Evolutionary conservation across 2,113 vertebrate genomes (phyloP).

Genomic region (Muntiacus reevesi): DNA sequence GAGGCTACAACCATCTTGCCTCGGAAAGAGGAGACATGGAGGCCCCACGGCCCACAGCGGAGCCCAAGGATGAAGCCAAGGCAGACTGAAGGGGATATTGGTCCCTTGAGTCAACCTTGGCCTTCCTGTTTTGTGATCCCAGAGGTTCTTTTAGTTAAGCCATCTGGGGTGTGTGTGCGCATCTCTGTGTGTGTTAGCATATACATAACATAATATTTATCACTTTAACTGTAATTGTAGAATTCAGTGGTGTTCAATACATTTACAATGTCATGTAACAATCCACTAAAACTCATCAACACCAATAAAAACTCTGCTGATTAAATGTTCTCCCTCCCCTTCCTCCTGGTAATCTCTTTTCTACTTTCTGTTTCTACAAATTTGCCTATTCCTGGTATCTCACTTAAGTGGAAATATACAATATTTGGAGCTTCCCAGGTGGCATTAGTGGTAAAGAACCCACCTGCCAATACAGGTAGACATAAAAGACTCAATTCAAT

Average conservation of each 20-base stretch:
- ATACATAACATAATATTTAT: background rate
- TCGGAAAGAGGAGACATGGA: accelerated
- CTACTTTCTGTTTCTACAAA: background rate
- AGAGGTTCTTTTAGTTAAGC: background rate
- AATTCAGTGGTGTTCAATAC: background rate
- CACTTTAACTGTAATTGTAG: background rate
- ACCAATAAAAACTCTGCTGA: background rate
- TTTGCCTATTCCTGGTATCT: background rate
- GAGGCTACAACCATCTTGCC: background rate
- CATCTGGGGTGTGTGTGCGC: too few species aligned
- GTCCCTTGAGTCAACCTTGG: background rate
- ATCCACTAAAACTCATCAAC: background rate
- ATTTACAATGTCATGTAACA: background rate
- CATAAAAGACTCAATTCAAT: background rate
- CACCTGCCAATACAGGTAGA: background rate
- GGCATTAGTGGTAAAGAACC: background rate
- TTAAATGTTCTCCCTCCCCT: background rate
- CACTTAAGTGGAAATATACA: background rate
- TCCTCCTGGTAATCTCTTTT: background rate
- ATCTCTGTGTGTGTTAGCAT: background rate
- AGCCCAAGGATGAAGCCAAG: background rate
- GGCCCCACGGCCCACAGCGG: accelerated
- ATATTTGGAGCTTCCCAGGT: background rate
- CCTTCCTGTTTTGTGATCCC: background rate
- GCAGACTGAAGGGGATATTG: background rate